Percentiles rank a stretch among this genome's conserved stretches.
These are phyloP conservation scores for Cynoglossus semilaevis DNA, from an alignment of 2,113 vertebrate genomes.

Conservation along the genomic window DNA sequence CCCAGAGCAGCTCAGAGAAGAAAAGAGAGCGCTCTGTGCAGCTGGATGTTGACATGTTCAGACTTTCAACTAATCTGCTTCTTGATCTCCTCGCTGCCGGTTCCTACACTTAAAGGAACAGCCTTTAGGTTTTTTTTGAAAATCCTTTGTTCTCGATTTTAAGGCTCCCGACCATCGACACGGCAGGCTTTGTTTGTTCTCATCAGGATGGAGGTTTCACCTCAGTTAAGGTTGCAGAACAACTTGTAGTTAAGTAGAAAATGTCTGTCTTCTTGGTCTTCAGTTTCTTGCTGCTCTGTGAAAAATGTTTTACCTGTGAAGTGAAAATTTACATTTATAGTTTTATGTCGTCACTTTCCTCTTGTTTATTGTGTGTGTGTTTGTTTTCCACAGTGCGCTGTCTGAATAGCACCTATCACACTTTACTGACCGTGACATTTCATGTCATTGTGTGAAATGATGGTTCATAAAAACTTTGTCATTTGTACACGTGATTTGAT, in stretches of 20 bases:
- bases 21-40: background rate
- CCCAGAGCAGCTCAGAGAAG: background rate
- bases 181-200: background rate
- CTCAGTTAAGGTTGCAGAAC: background rate
- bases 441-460: no score
- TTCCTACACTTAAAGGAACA: constrained; percentile 1
- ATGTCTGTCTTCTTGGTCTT: no score
- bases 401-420: no score
- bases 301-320: no score
- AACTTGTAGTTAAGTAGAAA: background rate
- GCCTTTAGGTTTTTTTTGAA: background rate
- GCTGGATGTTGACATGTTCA: constrained; percentile 14
- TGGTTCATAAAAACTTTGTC: no score
- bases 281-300: no score
- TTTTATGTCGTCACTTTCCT: no score
- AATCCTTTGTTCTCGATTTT: background rate
- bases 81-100: background rate
- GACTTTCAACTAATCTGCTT: constrained; percentile 2
- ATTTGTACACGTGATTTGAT: no score
- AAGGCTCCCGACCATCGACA: background rate
- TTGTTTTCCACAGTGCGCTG: no score
- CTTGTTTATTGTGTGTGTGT: no score
- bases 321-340: no score
- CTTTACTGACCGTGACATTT: no score
- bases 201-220: background rate